Conservation (phyloP, 2,113 vertebrate genomes). For the Callospermophilus lateralis region DNA sequence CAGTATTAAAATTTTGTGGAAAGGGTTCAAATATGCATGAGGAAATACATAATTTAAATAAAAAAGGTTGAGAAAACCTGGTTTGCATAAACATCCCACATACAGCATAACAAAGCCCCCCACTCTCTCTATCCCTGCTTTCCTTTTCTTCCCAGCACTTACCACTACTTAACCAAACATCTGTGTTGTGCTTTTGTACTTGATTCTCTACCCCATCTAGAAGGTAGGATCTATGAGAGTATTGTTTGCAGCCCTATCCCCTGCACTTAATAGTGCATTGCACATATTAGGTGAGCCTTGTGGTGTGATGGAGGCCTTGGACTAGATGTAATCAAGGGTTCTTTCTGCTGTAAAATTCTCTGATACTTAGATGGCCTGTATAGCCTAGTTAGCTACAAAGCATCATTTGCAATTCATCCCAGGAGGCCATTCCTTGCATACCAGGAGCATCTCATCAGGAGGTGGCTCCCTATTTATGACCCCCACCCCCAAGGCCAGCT, state of each 20-base stretch:
- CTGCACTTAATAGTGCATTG: neutral
- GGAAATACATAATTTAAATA: neutral
- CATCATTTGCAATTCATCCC: neutral
- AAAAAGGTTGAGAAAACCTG: neutral
- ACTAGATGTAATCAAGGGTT: slow-evolving; percentile 14
- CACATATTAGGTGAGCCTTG: neutral
- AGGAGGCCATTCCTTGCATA: slow-evolving; percentile 70
- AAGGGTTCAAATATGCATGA: neutral
- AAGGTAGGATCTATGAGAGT: neutral
- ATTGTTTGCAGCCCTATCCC: neutral
- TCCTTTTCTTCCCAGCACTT: neutral
- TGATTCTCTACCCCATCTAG: neutral
- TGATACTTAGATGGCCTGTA: neutral
- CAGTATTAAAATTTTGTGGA: neutral
- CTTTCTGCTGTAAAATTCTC: neutral
- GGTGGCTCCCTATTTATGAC: neutral
- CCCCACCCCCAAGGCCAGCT: slow-evolving; percentile 46
- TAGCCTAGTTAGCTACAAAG: neutral
- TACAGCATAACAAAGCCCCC: neutral
- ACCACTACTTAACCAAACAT: neutral
- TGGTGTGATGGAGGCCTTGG: neutral
- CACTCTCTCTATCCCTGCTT: neutral
- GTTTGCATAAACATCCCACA: neutral
- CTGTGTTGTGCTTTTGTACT: neutral
- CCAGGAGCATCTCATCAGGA: slow-evolving; percentile 61